phyloP scores from a whole-genome alignment of 2,888 invertebrate genomes.

The Lacanobia oleracea region DNA sequence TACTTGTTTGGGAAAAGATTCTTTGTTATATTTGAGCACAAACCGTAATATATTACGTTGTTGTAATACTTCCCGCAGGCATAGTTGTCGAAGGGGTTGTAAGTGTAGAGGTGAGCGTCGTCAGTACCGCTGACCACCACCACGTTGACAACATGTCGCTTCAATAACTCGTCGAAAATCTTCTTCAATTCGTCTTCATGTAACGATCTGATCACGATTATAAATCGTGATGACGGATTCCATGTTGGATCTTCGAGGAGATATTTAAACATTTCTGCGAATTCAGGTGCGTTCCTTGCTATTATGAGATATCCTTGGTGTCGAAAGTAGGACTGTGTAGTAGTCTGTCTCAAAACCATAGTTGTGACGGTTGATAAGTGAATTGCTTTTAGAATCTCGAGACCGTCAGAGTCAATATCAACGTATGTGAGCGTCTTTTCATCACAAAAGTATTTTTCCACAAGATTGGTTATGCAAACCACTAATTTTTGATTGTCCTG shows the following conservation, averaged over 20 bases:
- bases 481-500: background rate
- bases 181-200: slow-evolving; percentile 44
- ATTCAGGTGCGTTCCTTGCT: background rate
- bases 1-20: slow-evolving; percentile 71
- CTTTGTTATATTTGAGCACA: slow-evolving; percentile 63
- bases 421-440: slow-evolving; percentile 52
- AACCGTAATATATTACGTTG: slow-evolving; percentile 71
- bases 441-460: slow-evolving; percentile 52
- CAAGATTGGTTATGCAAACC: background rate
- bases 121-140: slow-evolving; percentile 71
- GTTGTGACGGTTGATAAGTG: slow-evolving; percentile 42
- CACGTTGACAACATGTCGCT: slow-evolving; percentile 69
- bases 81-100: slow-evolving; percentile 78
- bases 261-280: slow-evolving; percentile 34
- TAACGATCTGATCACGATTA: slow-evolving; percentile 68
- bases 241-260: slow-evolving; percentile 68
- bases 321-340: slow-evolving; percentile 5
- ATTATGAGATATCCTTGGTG: slow-evolving; percentile 5
- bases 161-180: slow-evolving; percentile 74
- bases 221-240: slow-evolving; percentile 73
- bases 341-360: slow-evolving; percentile 24
- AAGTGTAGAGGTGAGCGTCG: slow-evolving; percentile 73
- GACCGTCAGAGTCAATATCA: slow-evolving; percentile 43
- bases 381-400: slow-evolving; percentile 52
- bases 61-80: slow-evolving; percentile 77